phyloP scores from a whole-genome alignment of 1,140 invertebrate species.

The Ceratosolen fusciceps region DNA sequence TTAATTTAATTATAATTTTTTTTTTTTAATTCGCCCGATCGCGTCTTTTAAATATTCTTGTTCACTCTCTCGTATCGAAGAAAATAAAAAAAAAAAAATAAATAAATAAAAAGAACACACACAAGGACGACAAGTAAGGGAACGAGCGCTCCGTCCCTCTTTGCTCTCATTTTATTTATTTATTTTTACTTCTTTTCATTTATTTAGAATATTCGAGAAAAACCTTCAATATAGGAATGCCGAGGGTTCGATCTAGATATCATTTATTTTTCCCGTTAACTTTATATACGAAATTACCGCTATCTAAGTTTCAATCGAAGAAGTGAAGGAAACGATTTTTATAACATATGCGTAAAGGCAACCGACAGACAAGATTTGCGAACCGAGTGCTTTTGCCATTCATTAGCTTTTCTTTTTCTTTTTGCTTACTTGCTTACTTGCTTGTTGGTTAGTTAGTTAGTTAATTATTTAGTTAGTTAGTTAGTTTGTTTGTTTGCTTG shows the following conservation, averaged over 20 bases:
- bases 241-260: constrained; percentile 49
- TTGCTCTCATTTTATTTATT: constrained; percentile 42
- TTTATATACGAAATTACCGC: constrained; percentile 50
- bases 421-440: too few relatives aligned
- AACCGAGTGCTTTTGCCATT: constrained; percentile 41
- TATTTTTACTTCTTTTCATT: constrained; percentile 29
- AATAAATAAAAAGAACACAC: too few relatives aligned
- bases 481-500: constrained; percentile 7
- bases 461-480: too few relatives aligned
- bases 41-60: constrained; percentile 40
- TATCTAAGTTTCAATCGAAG: constrained; percentile 51
- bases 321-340: constrained; percentile 49
- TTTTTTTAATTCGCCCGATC: constrained; percentile 47
- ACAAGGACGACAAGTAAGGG: constrained; percentile 48
- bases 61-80: constrained; percentile 47
- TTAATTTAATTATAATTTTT: constrained; percentile 40
- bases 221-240: constrained; percentile 49
- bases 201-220: constrained; percentile 51
- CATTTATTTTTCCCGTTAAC: constrained; percentile 49
- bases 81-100: too few relatives aligned
- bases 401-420: constrained; percentile 20
- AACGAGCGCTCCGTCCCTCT: constrained; percentile 37
- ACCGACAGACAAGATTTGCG: constrained; percentile 48
- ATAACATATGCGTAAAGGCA: constrained; percentile 49
- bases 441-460: too few relatives aligned